Base-by-base conservation (phyloP, 2,888 invertebrate genomes). In the Suillia variegata region DNA sequence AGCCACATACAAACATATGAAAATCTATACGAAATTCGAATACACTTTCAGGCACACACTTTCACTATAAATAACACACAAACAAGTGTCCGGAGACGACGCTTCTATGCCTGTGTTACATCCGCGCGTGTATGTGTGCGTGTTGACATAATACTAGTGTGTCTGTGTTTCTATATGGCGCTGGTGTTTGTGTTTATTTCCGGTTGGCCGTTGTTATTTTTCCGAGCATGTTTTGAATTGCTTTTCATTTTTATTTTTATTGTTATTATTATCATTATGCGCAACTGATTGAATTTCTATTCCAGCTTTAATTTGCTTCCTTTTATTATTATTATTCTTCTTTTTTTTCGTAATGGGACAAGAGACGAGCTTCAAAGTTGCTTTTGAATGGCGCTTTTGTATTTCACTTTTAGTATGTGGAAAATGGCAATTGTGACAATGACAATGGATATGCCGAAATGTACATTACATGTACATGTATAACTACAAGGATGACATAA, bases 31-130 rank as follows among this genome's bases (percentile, higher is more conserved):
- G 21, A 47, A 47, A 21, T 21, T 18, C 53, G 22, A 26, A 50
- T 13, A 26, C 17, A 24, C 8, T 12, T 12, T 2, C 31, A 24
- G 8, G 1, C 26, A 22, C 24, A 50, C 17, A 26, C 24, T 42
- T 48, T 6, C 22, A 33, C 48, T 48, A 55, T 55, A 55, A 55
- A 55, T 55, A 49, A 53, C 20, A 13, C 5, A 33, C 55, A 38
- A 55, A 55, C 55, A 55, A 55, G 55, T 49, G 55, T 22, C 21
- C 17, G 33, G 55, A 21, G 49, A 45, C n/a, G n/a, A n/a, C 48
- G 10, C 49, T 49, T 38, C 33, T 24, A 1, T 15, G 22, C 18
- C 24, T 49, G 24, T n/a, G 4, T 13, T 10, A 13, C 13, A 47
- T 47, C 4, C 10, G 42, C 6, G 17, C 42, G 17, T 42, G 13